Base-by-base conservation (phyloP, 2,113 vertebrate genomes). In the Sylvietta virens region DNA sequence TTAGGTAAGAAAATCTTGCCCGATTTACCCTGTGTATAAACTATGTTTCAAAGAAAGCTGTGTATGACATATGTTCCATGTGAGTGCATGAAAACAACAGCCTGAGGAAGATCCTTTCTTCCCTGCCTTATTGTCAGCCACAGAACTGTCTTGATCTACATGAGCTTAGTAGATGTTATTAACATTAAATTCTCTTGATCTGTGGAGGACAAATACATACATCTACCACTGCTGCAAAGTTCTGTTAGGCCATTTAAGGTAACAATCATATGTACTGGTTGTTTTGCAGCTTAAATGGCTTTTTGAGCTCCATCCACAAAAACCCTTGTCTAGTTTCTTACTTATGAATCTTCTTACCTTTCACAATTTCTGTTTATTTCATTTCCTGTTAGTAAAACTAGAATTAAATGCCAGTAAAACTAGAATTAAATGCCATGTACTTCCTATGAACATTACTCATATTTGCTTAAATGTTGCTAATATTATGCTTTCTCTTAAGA, bases 321-420 rank as follows among this genome's bases (percentile, higher is more conserved):
- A 72, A 80, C 6, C 35, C 13, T 83, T 6, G 0, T 42, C 50
- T 89, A 30, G 51, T 91, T 94, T 97, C 81, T 94, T 69, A 69
- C 7, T 86, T 81, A 35, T 26, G 51, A 95, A 84, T 94, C 61
- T 93, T 88, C 62, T 92, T 40, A 81, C 33, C 44, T 96, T 91
- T 73, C 83, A 91, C 39, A 39, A 70, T 94, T 93, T 94, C 81
- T 89, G 60, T 81, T 95, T 80, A 65, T 93, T 94, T 92, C 35
- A 45, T 96, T 96, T 97, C 84, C 92, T 94, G 84, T 66, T 89
- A 78, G 64, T 35, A 39, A 35, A 86, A 80, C 50, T 86, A 78
- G 51, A 90, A 85, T 73, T 85, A 66, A 92, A 61, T 78, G 35
- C 53, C 0, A 0, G 64, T 35, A 39, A 35, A 86, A 80, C 50